Percentiles rank a stretch among this genome's conserved stretches.
Conservation (phyloP, 2,113 vertebrate species). For the Clarias magur region DNA sequence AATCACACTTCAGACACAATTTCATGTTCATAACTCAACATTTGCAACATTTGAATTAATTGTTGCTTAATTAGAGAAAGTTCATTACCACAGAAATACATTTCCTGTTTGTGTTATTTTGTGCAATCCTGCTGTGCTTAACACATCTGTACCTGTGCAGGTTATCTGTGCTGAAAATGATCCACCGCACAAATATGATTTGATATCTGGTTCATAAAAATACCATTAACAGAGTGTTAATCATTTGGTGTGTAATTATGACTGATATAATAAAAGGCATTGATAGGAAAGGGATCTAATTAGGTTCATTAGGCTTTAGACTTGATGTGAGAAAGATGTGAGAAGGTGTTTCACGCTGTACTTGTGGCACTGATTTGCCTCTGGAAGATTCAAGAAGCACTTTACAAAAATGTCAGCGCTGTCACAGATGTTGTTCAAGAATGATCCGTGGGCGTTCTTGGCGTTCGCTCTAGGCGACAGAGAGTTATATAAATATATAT, state of each 20-base stretch:
- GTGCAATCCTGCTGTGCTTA: neutral
- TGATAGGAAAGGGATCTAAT: neutral
- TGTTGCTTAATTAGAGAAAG: neutral
- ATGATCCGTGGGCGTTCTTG: constrained; percentile 21
- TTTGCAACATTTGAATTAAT: neutral
- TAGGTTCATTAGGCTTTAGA: neutral
- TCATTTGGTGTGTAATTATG: neutral
- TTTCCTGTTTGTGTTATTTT: too few relatives aligned
- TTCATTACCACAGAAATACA: neutral
- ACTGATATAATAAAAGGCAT: neutral
- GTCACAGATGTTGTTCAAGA: constrained; percentile 11
- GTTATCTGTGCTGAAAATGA: neutral
- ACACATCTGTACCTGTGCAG: neutral
- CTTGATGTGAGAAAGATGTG: neutral
- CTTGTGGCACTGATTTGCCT: neutral
- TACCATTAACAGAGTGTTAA: neutral
- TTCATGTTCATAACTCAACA: too few relatives aligned
- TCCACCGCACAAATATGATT: neutral
- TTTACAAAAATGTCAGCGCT: neutral
- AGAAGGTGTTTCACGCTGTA: neutral
- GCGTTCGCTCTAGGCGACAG: constrained; percentile 2
- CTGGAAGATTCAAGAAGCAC: constrained; percentile 13
- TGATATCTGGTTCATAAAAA: neutral
- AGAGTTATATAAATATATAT: neutral
- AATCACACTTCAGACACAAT: too few relatives aligned